Evolutionary conservation across 2,797 vertebrate species (phyloP), one percentile per base, ranked within the genome.

Genomic region (Sebastes diploproa): DNA sequence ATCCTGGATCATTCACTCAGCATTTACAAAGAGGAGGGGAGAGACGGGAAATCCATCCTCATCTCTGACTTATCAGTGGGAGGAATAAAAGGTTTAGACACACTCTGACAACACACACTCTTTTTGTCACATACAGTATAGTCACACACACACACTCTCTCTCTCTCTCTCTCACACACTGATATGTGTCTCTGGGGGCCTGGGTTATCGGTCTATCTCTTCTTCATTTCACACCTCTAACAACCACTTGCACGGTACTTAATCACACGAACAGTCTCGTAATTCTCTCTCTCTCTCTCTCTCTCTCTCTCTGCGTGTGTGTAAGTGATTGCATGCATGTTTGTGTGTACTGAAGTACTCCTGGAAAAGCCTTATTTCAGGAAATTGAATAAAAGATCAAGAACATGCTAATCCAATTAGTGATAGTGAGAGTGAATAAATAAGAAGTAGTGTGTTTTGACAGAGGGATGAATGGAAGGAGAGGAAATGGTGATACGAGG

Each of bases 141-240:
- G 16, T 30, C 46, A 50, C 46, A 50, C 46, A 50, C 42, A 46
- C 42, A 50, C 42, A 20, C 46, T 7, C 16, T 20, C 38, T 20
- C 12, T 5, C 42, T 8, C 46, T 7, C 16, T 20, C 38, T 20
- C 12, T 5, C 59, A 14, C 27, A 55, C 72, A 20, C 46, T 80
- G 59, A 72, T 72, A 20, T 62, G 64, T 65, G 74, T 86, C 75
- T 84, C 56, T 36, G 12, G 72, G 29, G 72, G 52, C 46, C 59
- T 36, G 77, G 72, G 73, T 92, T 87, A 79, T 89, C 81, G 66
- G 77, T 82, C 75, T 54, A 77, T 89, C 80, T 86, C 78, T 20
- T 80, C 74, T 68, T 91, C 83, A 89, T 93, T 91, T 92, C 90
- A 92, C 90, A 92, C 89, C 80, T 88, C 86, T 87, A 88, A 86